Evolutionary conservation across 2,797 vertebrate genomes (phyloP), one percentile per base, ranked within the genome.

Genomic region (Scarus forsteni): DNA sequence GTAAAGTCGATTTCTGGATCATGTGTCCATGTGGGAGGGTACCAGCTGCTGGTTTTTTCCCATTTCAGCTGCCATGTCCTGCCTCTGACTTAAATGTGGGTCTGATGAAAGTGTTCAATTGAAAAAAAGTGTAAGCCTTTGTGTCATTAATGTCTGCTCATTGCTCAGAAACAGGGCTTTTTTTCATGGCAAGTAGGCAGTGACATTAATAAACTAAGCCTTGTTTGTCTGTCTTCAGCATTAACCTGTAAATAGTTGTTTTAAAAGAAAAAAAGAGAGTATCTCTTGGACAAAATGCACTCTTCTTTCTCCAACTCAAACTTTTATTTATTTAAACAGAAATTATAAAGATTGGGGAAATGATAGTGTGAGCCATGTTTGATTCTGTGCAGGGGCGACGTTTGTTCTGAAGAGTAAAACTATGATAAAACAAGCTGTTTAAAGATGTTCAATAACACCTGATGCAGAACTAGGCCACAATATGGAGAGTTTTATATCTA

Each of bases 241-340:
- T 90, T 39, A 85, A 88, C 67, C 77, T 92, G 90, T 94, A 90
- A 86, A 91, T 92, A 90, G 84, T 85, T 89, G 83, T 90, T 88
- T 86, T 58, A 76, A 88, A 87, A 82, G 35, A 51, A 73, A 51
- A 75, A 74, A 54, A 51, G 45, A 76, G 61, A 64, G 77, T 89
- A 86, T 92, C 67, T 79, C 89, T 85, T 85, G 82, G 85, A 89
- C 85, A 83, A 87, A 91, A 88, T 89, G 78, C 89, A 92, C 92
- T 91, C 79, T 87, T 85, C 70, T 86, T 88, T 89, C 86, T 92
- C 84, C 89, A 80, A 88, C 60, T 72, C 68, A 73, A 86, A 76
- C 46, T 74, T 92, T 92, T 88, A 95, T 93, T 94, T 94, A 94
- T 94, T 92, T 90, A 88, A 88, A 66, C 73, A 83, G 65, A 86